These are phyloP conservation scores for Brachyhypopomus gauderio DNA, from an alignment of 2,113 vertebrate species.

Conservation along the genomic window DNA sequence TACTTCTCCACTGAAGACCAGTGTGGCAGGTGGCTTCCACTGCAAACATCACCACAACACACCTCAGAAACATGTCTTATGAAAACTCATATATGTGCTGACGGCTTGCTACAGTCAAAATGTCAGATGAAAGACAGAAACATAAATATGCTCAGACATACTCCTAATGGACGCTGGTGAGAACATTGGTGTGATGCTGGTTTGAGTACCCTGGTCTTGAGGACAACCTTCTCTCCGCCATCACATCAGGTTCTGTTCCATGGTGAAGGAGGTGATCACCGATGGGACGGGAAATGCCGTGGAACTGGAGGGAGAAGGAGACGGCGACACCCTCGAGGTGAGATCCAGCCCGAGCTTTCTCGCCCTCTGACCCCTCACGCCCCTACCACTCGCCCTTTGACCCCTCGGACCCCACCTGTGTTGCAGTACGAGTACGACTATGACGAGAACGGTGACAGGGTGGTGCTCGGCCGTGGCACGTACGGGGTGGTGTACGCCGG, in stretches of 20 bases:
- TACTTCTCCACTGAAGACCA: slow-evolving; percentile 94
- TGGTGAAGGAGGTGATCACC: slow-evolving; percentile 91
- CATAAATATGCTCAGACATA: too few species aligned
- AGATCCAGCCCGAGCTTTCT: slow-evolving; percentile 17
- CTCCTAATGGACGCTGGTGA: too few species aligned
- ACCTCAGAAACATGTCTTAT: background rate
- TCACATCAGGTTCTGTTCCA: slow-evolving; percentile 83
- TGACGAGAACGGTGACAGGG: slow-evolving; percentile 76
- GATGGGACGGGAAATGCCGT: slow-evolving; percentile 78
- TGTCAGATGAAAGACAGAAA: too few species aligned
- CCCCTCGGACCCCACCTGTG: background rate
- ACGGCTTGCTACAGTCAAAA: slow-evolving; percentile 6
- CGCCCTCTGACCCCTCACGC: too few species aligned
- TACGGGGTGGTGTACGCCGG: slow-evolving; percentile 90
- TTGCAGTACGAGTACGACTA: slow-evolving; percentile 86
- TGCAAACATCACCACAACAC: too few species aligned
- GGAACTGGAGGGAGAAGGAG: slow-evolving; percentile 85
- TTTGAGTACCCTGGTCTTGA: too few species aligned
- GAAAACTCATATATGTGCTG: background rate
- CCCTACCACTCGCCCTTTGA: too few species aligned
- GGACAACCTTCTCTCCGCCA: too few species aligned
- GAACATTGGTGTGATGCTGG: too few species aligned
- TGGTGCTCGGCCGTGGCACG: slow-evolving; percentile 88
- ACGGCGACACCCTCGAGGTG: slow-evolving; percentile 89
- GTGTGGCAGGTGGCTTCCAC: slow-evolving; percentile 82